Conservation (phyloP, 2,797 vertebrate genomes). For the Spizella passerina region DNA sequence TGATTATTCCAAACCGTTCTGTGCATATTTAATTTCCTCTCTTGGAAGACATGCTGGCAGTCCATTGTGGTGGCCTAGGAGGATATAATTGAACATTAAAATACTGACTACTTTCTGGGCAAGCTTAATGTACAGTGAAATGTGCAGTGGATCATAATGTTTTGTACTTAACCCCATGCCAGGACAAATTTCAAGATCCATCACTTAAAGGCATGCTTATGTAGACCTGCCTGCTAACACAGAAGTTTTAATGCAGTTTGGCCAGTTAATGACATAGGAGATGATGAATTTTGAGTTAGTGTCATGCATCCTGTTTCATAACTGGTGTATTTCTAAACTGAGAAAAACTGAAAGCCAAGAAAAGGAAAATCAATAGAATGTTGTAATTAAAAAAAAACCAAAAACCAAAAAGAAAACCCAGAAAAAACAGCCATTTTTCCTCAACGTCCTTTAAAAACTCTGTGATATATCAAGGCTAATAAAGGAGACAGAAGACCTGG, state of each 20-base stretch:
- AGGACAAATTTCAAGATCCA: background rate
- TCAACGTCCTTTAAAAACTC: background rate
- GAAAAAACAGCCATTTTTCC: rapidly evolving
- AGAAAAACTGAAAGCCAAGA: background rate
- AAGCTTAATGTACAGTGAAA: background rate
- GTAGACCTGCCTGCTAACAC: background rate
- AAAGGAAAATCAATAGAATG: background rate
- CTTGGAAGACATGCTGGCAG: background rate
- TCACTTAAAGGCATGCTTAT: background rate
- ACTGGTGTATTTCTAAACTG: background rate
- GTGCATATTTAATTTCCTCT: background rate
- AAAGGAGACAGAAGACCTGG: background rate
- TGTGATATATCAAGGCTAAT: background rate
- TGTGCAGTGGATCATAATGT: background rate
- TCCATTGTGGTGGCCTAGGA: background rate
- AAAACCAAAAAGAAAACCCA: background rate
- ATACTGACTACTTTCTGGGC: background rate
- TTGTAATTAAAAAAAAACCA: background rate
- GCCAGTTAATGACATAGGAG: background rate
- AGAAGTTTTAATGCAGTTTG: background rate
- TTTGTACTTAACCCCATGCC: background rate
- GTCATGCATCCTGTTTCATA: background rate
- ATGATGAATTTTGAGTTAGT: background rate
- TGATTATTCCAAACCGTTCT: background rate
- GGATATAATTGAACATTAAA: background rate